Evolutionary conservation across 2,797 vertebrate species (phyloP).

Genomic region (Pelodytes ibericus): DNA sequence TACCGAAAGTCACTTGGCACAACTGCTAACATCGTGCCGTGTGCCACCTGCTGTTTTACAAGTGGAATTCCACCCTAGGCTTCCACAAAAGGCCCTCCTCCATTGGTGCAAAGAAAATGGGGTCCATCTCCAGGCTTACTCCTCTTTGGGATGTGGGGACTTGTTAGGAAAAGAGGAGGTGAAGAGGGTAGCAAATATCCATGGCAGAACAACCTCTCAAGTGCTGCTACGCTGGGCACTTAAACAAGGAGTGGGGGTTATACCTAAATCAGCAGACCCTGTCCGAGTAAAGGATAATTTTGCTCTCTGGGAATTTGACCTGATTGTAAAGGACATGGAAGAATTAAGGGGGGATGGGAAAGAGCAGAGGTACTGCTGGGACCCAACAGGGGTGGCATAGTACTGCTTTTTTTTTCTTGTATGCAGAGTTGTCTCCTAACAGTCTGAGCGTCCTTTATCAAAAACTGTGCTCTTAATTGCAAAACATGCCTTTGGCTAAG

Average conservation of each 20-base stretch:
- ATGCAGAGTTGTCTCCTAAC: no score
- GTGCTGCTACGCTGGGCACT: slow-evolving; percentile 80
- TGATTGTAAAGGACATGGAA: slow-evolving; percentile 70
- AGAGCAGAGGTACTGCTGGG: slow-evolving; percentile 75
- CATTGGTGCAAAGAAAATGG: slow-evolving; percentile 69
- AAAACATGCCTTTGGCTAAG: no score
- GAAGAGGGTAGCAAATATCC: slow-evolving; percentile 66
- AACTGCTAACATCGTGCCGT: slow-evolving; percentile 71
- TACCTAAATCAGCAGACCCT: slow-evolving; percentile 77
- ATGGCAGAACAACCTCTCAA: slow-evolving; percentile 72
- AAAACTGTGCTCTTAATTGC: no score
- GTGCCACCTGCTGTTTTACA: slow-evolving; percentile 77
- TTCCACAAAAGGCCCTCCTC: slow-evolving; percentile 73
- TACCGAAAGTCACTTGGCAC: slow-evolving; percentile 73
- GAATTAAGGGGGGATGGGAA: slow-evolving; percentile 71
- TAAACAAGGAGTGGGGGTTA: slow-evolving; percentile 75
- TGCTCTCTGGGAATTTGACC: slow-evolving; percentile 74
- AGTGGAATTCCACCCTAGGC: slow-evolving; percentile 80
- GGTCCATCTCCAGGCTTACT: slow-evolving; percentile 82
- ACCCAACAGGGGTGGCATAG: slow-evolving; percentile 72
- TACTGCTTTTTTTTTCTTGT: no score
- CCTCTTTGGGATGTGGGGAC: slow-evolving; percentile 76
- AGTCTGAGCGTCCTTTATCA: no score
- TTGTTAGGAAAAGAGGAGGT: slow-evolving; percentile 70
- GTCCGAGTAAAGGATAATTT: slow-evolving; percentile 72